Conservation (phyloP, 2,888 invertebrate species). For the Mycalesis mineus region DNA sequence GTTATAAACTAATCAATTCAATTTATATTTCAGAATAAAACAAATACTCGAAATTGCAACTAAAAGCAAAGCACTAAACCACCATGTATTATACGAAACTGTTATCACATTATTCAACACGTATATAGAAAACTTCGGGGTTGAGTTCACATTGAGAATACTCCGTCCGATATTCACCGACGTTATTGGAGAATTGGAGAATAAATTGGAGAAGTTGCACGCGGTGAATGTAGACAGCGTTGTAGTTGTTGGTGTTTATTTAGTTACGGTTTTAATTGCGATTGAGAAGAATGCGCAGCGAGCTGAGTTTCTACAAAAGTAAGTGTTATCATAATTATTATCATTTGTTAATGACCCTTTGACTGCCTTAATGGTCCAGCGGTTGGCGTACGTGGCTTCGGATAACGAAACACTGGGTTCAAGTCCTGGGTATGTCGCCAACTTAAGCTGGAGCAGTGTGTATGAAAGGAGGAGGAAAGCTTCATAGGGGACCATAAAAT, state of each 20-base stretch:
- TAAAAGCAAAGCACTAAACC: constrained; percentile 53
- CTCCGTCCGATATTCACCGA: constrained; percentile 78
- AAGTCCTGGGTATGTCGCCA: too few relatives aligned
- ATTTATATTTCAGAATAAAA: constrained; percentile 56
- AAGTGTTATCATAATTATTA: too few relatives aligned
- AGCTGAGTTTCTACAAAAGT: constrained; percentile 79
- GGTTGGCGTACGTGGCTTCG: too few relatives aligned
- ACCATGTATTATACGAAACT: constrained; percentile 54
- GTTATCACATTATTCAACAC: constrained; percentile 56
- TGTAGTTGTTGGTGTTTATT: constrained; percentile 79
- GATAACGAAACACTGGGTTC: too few relatives aligned
- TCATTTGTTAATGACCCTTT: too few relatives aligned
- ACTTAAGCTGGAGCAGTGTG: too few relatives aligned
- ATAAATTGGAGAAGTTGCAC: constrained; percentile 77
- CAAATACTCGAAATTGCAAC: constrained; percentile 57
- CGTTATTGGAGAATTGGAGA: constrained; percentile 79
- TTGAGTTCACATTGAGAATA: constrained; percentile 77
- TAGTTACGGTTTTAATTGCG: constrained; percentile 75
- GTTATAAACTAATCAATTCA: not conserved
- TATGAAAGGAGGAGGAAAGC: too few relatives aligned
- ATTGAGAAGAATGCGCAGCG: constrained; percentile 71
- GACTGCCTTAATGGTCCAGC: too few relatives aligned
- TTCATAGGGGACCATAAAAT: too few relatives aligned
- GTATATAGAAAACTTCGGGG: constrained; percentile 82
- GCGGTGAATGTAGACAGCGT: constrained; percentile 73